Evolutionary conservation across 2,113 vertebrate species (phyloP).

Genomic region (cattle (Bos taurus)): DNA sequence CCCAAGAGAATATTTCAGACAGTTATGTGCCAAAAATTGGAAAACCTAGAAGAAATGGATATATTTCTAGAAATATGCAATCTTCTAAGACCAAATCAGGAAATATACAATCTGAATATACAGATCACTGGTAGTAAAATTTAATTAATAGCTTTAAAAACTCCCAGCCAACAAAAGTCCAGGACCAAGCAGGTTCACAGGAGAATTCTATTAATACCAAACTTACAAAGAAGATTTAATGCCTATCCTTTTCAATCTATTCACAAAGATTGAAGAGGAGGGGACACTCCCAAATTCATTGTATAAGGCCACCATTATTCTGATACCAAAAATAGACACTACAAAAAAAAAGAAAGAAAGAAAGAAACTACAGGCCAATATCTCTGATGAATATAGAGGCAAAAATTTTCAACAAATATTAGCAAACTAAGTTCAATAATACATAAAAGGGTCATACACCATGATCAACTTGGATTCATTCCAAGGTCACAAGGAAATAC

Average conservation of each 20-base stretch:
- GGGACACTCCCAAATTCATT: neutral
- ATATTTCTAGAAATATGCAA: neutral
- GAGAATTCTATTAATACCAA: neutral
- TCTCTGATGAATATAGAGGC: neutral
- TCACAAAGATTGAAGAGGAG: neutral
- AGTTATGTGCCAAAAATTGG: neutral
- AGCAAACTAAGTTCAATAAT: neutral
- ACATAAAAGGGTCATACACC: neutral
- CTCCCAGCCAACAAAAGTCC: neutral
- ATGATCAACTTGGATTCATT: neutral
- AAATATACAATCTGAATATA: neutral
- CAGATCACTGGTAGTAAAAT: neutral
- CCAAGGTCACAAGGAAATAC: neutral
- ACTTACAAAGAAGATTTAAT: neutral
- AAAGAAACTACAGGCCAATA: neutral
- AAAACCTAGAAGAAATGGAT: neutral
- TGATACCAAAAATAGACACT: neutral
- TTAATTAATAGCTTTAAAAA: neutral
- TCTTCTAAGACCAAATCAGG: neutral
- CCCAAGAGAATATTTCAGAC: neutral
- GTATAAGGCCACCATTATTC: neutral
- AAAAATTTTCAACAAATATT: neutral
- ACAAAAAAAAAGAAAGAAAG: neutral
- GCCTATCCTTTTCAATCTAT: neutral
- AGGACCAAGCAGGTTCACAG: neutral